Conservation (phyloP, 2,888 invertebrate genomes). For the Odontocerum albicorne region DNA sequence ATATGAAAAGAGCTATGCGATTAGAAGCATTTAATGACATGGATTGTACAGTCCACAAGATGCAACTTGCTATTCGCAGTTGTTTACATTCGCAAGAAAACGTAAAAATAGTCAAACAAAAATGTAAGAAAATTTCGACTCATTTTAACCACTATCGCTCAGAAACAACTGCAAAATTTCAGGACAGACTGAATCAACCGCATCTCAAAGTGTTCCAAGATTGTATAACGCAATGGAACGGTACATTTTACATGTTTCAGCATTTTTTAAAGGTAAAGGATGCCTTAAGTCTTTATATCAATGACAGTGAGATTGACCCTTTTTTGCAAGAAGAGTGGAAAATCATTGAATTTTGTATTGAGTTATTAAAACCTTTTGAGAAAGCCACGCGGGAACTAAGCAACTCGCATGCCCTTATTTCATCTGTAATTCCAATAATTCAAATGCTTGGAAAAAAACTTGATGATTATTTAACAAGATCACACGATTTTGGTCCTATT, state of each 20-base stretch:
- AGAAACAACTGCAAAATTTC: conserved; percentile 1
- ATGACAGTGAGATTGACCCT: conserved; percentile 1
- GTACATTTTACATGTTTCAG: conserved; percentile 5
- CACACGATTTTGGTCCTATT: too few relatives aligned
- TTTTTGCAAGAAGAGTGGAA: conserved; percentile 2
- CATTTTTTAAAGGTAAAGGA: conserved; percentile 1
- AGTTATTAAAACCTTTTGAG: conserved; percentile 7
- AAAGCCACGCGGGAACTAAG: not conserved
- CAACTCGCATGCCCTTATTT: conserved; percentile 4
- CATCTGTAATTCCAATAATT: conserved; percentile 2
- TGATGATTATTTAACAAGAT: too few relatives aligned
- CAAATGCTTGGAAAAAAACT: not conserved
- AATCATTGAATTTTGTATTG: not conserved
- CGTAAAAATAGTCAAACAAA: conserved; percentile 1
- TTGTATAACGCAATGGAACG: not conserved
- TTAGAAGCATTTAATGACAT: too few relatives aligned
- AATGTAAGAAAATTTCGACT: conserved; percentile 4
- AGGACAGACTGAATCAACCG: conserved; percentile 1
- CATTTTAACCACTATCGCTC: conserved; percentile 4
- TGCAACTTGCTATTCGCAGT: too few relatives aligned
- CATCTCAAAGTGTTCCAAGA: conserved; percentile 5
- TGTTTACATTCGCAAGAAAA: too few relatives aligned
- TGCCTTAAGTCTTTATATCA: conserved; percentile 3
- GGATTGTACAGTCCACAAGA: too few relatives aligned
- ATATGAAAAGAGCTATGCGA: too few relatives aligned